Base-by-base conservation (phyloP, 2,113 vertebrate genomes). In the Melanocharis versteri region DNA sequence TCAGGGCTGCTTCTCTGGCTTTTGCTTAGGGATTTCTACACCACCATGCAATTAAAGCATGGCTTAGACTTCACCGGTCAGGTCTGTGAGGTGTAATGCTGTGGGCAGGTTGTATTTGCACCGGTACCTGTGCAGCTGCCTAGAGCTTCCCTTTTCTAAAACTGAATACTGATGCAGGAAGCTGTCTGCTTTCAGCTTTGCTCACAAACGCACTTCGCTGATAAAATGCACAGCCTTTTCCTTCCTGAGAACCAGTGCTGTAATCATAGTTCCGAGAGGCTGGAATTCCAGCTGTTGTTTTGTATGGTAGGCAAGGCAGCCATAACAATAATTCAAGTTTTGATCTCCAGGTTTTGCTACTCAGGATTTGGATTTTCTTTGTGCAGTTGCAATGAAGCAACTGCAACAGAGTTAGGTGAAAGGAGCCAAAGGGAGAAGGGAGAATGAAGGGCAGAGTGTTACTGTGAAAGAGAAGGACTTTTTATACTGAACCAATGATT, bases 321-420 rank as follows among this genome's bases (percentile, higher is more conserved):
- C 28, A 1, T 87, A 85, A 58, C 5, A 39, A 12, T 42, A 80
- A 84, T 39, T 90, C n/a, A 73, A 62, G 35, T 80, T 92, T 90
- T 70, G 31, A 76, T 68, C 31, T 72, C n/a, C 13, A 51, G 70
- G 40, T 68, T 69, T 91, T 77, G 47, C 68, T 77, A 6, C 82
- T 77, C 54, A n/a, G 64, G 75, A 83, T 69, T 83, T 93, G 27
- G 42, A 45, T 90, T 87, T 94, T 77, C 68, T 95, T 66, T 66
- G 64, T 78, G 60, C 20, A 42, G 33, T 33, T 70, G 27, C 58
- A 88, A 44, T 66, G 54, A 83, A 65, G 58, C 42, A 72, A 12
- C 40, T 83, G 42, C 42, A 33, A 54, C 10, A 60, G 66, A 72
- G 16, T 47, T 69, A 20, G 17, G 47, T 86, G 66, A 70, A 83